Evolutionary conservation across 2,797 vertebrate genomes (phyloP).

Genomic region (Parauchenoglanis ngamensis): DNA sequence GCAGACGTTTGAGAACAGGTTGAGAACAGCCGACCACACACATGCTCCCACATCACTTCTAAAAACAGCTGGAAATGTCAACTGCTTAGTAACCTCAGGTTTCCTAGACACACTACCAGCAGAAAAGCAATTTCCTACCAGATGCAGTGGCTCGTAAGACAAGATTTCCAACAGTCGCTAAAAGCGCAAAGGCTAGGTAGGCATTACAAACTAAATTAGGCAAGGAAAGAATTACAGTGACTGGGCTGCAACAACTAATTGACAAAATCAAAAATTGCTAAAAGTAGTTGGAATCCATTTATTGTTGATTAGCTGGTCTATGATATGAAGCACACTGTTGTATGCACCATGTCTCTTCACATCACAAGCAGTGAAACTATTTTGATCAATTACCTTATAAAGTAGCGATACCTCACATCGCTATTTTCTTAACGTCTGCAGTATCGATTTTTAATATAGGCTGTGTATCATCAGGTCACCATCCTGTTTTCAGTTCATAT

Average conservation of each 20-base stretch:
- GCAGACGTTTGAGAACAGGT: not conserved
- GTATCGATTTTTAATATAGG: not conserved
- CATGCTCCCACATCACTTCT: slow-evolving; percentile 40
- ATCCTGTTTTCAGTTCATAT: not conserved
- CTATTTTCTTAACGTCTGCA: not conserved
- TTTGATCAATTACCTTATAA: not conserved
- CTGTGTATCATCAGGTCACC: not conserved
- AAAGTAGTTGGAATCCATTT: not conserved
- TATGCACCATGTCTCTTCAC: not conserved
- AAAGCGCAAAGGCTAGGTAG: not conserved
- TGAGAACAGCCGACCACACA: not conserved
- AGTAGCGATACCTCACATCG: not conserved
- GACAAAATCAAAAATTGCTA: slow-evolving; percentile 2
- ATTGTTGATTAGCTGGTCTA: not conserved
- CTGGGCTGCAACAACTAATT: not conserved
- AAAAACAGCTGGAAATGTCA: slow-evolving; percentile 38
- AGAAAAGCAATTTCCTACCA: slow-evolving; percentile 35
- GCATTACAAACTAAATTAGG: not conserved
- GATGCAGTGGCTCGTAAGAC: not conserved
- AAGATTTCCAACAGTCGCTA: not conserved
- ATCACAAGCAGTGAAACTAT: not conserved
- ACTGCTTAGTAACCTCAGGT: slow-evolving; percentile 31
- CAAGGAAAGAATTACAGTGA: not conserved
- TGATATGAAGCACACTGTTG: not conserved
- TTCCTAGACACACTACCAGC: slow-evolving; percentile 1